Percentiles rank a stretch among this genome's conserved stretches.
Conservation (phyloP, 2,797 vertebrate genomes). For the Dermochelys coriacea region DNA sequence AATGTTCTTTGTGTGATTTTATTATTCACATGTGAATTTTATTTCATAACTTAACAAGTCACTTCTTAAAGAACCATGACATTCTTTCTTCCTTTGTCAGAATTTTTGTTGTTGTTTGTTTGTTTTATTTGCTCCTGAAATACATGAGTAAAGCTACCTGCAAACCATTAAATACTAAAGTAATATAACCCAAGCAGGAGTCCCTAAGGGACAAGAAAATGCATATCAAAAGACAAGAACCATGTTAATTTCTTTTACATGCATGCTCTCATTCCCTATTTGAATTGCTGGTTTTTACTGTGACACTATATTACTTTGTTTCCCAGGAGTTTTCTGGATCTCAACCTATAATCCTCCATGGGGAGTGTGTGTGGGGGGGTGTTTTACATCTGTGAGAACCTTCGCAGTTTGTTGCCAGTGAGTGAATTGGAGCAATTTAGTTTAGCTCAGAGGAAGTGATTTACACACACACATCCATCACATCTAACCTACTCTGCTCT, state of each 20-base stretch:
- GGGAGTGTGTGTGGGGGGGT: slow-evolving; percentile 5
- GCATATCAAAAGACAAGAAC: neutral
- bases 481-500: slow-evolving; percentile 64
- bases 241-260: neutral
- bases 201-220: neutral
- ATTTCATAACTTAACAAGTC: neutral
- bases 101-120: neutral
- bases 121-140: neutral
- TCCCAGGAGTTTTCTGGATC: slow-evolving; percentile 45
- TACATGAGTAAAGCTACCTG: neutral
- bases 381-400: slow-evolving; percentile 73
- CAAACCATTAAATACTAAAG: neutral
- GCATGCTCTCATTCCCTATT: neutral
- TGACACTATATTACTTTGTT: slow-evolving; percentile 2
- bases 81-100: neutral
- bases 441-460: slow-evolving; percentile 78
- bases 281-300: neutral
- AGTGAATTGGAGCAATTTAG: slow-evolving; percentile 74
- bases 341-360: neutral
- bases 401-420: slow-evolving; percentile 65
- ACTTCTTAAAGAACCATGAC: neutral
- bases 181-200: neutral
- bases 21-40: neutral
- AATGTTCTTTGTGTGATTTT: neutral
- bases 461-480: slow-evolving; percentile 63